Evolutionary conservation across 2,113 vertebrate genomes (phyloP), one percentile per base, ranked within the genome.

Genomic region (Prinia subflava): DNA sequence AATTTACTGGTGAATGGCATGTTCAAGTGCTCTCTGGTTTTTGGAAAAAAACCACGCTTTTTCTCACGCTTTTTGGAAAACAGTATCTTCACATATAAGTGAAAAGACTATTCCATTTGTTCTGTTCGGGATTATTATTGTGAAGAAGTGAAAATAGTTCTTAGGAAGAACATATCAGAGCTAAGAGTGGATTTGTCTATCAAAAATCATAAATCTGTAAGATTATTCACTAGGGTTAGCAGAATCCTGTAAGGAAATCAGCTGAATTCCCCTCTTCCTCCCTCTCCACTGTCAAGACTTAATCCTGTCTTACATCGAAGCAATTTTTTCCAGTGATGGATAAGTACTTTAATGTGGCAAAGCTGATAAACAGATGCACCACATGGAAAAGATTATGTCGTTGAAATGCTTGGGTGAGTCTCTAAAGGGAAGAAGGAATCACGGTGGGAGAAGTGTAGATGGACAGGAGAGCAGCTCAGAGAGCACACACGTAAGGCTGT

Each of bases 401-500:
- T 15, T 18, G 22, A 30, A 55, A 60, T 27, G 9, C 0, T 0
- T 10, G 20, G 31, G 2, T 53, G 13, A 41, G 9, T 23, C 35
- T 68, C 37, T 60, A 20, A 21, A 27, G 41, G n/a, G 35, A 68
- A 84, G 62, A 50, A 59, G 18, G 30, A 33, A 30, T 13, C 8
- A 16, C 1, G 3, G 5, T 6, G 28, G 23, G 28, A 27, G 15
- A 22, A 24, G 35, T 15, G 9, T 8, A 15, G 47, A 7, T 17
- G 44, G 53, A 11, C 60, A 77, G 33, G 31, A 67, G 49, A 81
- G 46, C 35, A 21, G 9, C 2, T 44, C n/a, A 10, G 0, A 19
- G 53, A 62, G 15, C 19, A 1, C 31, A 9, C 15, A 2, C 0
- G 0, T 12, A 1, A 11, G 30, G 44, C 1, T 3, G 30, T 17